Base-by-base conservation (phyloP, 2,113 vertebrate genomes). In the Hemichromis elongatus region DNA sequence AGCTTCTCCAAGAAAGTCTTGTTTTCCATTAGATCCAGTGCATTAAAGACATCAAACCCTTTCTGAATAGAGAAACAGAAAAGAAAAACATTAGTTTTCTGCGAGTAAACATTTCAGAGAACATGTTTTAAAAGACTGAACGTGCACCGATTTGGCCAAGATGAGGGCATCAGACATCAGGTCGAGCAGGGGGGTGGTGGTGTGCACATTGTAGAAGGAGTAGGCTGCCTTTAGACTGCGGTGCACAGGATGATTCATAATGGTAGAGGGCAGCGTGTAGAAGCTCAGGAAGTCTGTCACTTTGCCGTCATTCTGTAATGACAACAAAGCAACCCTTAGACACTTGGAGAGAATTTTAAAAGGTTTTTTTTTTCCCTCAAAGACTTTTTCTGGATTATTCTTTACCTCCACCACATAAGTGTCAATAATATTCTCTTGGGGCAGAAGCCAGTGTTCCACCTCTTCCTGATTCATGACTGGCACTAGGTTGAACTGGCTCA, bases 21-120 rank as follows among this genome's bases (percentile, higher is more conserved):
- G 93, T 99, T 99, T 95, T 99, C 98, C 98, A 99, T 99, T 93
- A 99, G 97, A 96, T 99, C 98, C 97, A 99, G 97, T 96, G 98
- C 99, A 96, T 99, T 99, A 96, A 99, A 99, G 89, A 99, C 99
- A 0, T 99, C 98, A 61, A 99, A 99, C 88, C 98, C 98, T 97
- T 99, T 99, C 98, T 99, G 96, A 26, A 21, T 8, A 50, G 0
- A 45, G 16, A 77, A 8, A 8, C 8, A 80, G n/a, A n/a, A n/a
- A n/a, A 4, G 56, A 7, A 63, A 18, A 35, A 18, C 24, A 57
- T 78, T 18, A 83, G 57, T n/a, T 42, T 2, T 10, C 3, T 4
- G 21, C 1, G 5, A 14, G n/a, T 9, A 26, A 78, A 56, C 3
- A 37, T 24, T 50, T 57, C 8, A 82, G 19, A 57, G 5, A 18